Percentiles rank a stretch among this genome's conserved stretches.
Conservation (phyloP, 2,113 vertebrate genomes). For the Mus musculus region DNA sequence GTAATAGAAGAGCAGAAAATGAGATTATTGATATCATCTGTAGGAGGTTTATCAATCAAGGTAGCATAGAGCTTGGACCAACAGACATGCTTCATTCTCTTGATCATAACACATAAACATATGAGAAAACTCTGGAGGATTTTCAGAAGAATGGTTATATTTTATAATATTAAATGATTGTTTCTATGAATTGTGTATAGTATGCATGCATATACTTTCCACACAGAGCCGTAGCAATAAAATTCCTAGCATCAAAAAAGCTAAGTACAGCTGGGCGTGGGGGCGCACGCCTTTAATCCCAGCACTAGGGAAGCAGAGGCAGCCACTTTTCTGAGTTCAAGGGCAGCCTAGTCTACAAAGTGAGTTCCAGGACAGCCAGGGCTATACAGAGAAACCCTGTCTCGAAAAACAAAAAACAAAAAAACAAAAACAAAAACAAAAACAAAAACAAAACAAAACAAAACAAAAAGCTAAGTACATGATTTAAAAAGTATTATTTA, state of each 20-base stretch:
- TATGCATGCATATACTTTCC: neutral
- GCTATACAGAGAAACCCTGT: too few relatives aligned
- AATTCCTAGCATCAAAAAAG: neutral
- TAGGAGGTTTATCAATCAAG: neutral
- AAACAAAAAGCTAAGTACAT: neutral
- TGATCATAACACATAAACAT: neutral
- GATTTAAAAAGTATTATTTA: slow-evolving; percentile 19
- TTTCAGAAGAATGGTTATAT: neutral
- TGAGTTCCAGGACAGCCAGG: too few relatives aligned
- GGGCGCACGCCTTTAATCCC: too few relatives aligned
- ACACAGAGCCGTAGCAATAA: neutral
- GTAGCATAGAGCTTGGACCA: neutral
- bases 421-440: too few relatives aligned
- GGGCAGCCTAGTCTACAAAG: too few relatives aligned
- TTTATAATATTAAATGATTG: neutral
- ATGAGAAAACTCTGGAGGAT: neutral
- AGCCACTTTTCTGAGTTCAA: too few relatives aligned
- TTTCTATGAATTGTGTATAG: neutral
- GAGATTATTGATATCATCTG: accelerated
- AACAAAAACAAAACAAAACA: too few relatives aligned
- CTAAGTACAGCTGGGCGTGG: neutral
- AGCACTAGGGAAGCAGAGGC: too few relatives aligned
- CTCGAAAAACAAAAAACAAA: too few relatives aligned
- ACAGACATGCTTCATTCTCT: neutral
- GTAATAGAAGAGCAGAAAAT: neutral